A percentile compares a stretch with the other conserved stretches of the same genome.
Evolutionary conservation across 2,797 vertebrate genomes (phyloP).

Genomic region (Cossypha niveicapilla): DNA sequence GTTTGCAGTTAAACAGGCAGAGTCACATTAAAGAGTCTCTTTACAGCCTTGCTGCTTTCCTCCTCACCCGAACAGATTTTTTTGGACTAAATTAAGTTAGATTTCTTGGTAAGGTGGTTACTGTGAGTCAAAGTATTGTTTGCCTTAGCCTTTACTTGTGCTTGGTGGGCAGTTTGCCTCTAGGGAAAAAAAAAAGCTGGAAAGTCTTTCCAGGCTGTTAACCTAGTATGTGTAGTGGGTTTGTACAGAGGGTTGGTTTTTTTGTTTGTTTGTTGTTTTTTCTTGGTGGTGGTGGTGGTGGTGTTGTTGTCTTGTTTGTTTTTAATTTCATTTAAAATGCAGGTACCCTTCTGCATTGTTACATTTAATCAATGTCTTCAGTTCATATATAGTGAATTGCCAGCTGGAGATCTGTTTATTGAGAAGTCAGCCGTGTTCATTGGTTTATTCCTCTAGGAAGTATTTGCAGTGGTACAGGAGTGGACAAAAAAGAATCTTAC

Average conservation of each 20-base stretch:
- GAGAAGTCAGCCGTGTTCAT: accelerated
- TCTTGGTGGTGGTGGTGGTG: neutral
- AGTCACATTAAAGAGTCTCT: neutral
- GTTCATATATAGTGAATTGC: neutral
- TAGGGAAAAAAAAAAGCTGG: neutral
- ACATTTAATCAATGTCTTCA: neutral
- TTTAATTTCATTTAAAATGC: neutral
- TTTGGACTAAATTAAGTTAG: neutral
- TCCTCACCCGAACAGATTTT: neutral
- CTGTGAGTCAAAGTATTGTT: neutral
- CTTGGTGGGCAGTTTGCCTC: neutral
- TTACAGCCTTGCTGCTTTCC: neutral
- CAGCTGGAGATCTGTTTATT: neutral
- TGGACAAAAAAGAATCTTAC: neutral
- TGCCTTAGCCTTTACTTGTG: neutral
- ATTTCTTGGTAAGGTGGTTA: neutral
- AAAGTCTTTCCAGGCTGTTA: neutral
- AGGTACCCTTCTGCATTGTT: neutral
- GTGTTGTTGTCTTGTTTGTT: neutral
- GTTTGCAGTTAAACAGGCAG: neutral
- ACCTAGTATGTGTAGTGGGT: neutral
- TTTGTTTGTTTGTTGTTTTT: too few relatives aligned
- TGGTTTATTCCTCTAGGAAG: neutral
- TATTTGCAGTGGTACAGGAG: neutral
- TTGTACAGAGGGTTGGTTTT: neutral